phyloP scores from a whole-genome alignment of 2,113 vertebrate genomes.

The Eleginops maclovinus region DNA sequence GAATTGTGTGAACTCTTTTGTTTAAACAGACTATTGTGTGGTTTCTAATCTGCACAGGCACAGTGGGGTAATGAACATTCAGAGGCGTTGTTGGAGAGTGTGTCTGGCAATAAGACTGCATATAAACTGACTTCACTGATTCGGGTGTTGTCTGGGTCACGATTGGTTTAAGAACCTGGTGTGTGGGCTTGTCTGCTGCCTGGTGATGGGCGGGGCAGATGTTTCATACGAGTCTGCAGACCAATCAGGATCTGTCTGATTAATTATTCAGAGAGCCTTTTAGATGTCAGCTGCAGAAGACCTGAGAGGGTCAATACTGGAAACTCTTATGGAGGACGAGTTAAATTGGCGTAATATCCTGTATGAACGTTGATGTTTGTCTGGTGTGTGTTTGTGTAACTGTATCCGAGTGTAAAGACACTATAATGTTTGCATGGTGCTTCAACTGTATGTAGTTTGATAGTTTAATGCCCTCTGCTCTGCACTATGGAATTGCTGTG shows the following conservation, averaged over 20 bases:
- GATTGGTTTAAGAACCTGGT: slow-evolving; percentile 11
- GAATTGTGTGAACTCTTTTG: slow-evolving; percentile 49
- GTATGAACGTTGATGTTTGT: not conserved
- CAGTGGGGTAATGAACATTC: slow-evolving; percentile 36
- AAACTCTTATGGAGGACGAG: slow-evolving; percentile 19
- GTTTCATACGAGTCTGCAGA: slow-evolving; percentile 57
- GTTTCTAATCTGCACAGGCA: slow-evolving; percentile 49
- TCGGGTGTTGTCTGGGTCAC: slow-evolving; percentile 41
- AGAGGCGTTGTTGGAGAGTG: not conserved
- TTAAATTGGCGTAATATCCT: slow-evolving; percentile 2
- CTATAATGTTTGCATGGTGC: not conserved
- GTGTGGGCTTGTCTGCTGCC: slow-evolving; percentile 41
- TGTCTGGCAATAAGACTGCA: not conserved
- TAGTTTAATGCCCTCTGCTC: slow-evolving; percentile 29
- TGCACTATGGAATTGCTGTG: slow-evolving; percentile 59
- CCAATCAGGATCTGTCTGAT: slow-evolving; percentile 67
- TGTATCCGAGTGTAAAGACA: slow-evolving; percentile 18
- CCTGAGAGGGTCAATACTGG: slow-evolving; percentile 43
- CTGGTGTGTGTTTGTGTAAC: slow-evolving; percentile 22
- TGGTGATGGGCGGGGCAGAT: slow-evolving; percentile 45
- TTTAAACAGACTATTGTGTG: slow-evolving; percentile 36
- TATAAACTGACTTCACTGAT: slow-evolving; percentile 22
- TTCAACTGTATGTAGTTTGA: not conserved
- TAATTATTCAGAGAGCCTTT: slow-evolving; percentile 77
- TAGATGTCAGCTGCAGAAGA: slow-evolving; percentile 62